Base-by-base conservation (phyloP, 92 coral and sea anemone species). In the Phymanthus crucifer region DNA sequence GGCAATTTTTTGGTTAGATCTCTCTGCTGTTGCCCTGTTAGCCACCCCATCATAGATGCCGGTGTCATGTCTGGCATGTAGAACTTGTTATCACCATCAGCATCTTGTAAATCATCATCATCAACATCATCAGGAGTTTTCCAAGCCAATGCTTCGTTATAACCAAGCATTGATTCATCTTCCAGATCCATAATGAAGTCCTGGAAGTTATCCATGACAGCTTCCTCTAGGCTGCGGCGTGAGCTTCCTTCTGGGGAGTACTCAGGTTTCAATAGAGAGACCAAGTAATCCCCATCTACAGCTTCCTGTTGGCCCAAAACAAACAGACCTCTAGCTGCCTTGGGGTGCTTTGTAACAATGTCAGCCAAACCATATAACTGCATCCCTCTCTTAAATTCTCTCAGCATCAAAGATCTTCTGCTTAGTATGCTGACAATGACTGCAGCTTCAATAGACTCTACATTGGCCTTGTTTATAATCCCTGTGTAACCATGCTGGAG, bases 401-500 rank as follows among this genome's bases (percentile, higher is more conserved):
- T 84, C 9, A 84, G 66, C 48, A 71, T 18, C 66, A 84, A 32
- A 7, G 43, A 37, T 56, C 87, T 78, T 40, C 71, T 78, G 33
- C 78, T 84, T 40, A 84, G 46, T 0, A 84, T 68, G 40, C 84
- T 77, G 68, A 50, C 88, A 47, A 78, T 68, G 70, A 77, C 69
- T 27, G 84, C 54, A 70, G 71, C 87, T 50, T 56, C 73, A 46
- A 89, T 89, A 73, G 87, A 80, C 40, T 85, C 77, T 66, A 80
- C 50, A 81, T 80, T 47, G 36, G 68, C 86, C 48, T 81, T 57
- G 46, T 79, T 78, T 40, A 89, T 84, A 40, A 66, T 74, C 69
- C 93, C 93, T 32, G 93, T 89, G 73, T 89, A 85, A 11, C 87
- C 89, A 85, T 85, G 89, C 29, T 89, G 89, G 40, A 89, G 23